Conservation (phyloP, 2,888 invertebrate species). For the Margaritifera margaritifera region DNA sequence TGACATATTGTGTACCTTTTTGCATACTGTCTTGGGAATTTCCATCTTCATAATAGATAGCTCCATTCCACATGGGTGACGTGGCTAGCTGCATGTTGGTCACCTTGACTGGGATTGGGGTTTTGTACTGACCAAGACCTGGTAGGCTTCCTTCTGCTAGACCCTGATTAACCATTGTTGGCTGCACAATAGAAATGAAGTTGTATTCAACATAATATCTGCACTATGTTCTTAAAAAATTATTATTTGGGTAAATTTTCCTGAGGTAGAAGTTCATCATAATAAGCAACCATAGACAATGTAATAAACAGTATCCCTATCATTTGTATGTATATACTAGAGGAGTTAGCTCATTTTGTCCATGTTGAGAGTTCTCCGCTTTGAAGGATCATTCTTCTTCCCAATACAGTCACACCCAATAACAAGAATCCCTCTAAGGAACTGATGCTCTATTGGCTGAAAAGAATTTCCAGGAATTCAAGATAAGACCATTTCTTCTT, state of each 20-base stretch:
- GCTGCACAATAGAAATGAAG: conserved; percentile 16
- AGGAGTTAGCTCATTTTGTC: too few relatives aligned
- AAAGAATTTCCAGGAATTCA: too few relatives aligned
- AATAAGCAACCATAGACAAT: too few relatives aligned
- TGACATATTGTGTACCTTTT: conserved; percentile 43
- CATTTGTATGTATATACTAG: too few relatives aligned
- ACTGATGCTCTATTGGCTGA: too few relatives aligned
- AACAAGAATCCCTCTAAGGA: too few relatives aligned
- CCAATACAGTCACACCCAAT: too few relatives aligned
- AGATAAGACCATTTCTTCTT: too few relatives aligned
- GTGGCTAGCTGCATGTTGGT: conserved; percentile 70
- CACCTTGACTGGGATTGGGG: conserved; percentile 69
- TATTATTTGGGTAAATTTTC: not conserved
- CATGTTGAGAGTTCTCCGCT: too few relatives aligned
- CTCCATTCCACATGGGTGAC: conserved; percentile 58
- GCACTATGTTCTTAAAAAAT: not conserved
- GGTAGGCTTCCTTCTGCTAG: conserved; percentile 61
- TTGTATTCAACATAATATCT: not conserved
- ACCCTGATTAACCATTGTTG: conserved; percentile 38
- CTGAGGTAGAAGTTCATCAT: too few relatives aligned
- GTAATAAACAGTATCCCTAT: too few relatives aligned
- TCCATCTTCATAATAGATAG: conserved; percentile 52
- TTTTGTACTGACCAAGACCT: conserved; percentile 65
- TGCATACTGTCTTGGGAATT: conserved; percentile 43
- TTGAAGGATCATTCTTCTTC: too few relatives aligned